Base-by-base conservation (phyloP, 2,888 invertebrate species). In the Ennomos erosarius region DNA sequence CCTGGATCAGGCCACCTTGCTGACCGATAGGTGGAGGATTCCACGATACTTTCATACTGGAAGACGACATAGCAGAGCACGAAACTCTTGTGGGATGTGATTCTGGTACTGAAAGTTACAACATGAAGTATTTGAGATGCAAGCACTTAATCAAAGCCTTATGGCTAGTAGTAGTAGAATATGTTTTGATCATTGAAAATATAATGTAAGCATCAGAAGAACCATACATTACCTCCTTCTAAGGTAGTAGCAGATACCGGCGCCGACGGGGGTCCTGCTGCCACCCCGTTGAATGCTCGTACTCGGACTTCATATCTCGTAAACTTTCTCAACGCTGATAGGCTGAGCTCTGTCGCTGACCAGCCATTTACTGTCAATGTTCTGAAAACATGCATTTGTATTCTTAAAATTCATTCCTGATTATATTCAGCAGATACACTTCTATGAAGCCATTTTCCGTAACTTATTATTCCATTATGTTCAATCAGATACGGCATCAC, bases 261-360 rank as follows among this genome's bases (percentile, higher is more conserved):
- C 8, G 94, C 93, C 4, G 96, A 96, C 0, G 95, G 92, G 0
- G 97, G 96, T 0, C 97, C 97, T 44, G 95, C 95, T 0, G 97
- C 97, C 37, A 96, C 95, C 0, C 94, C 94, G 82, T 97, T 97
- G 82, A 96, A 97, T 0, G 97, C 97, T 62, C 96, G 93, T 16
- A 97, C 95, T 1, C 96, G 94, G 9, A 97, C 94, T 55, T 95
- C 95, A 82, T 97, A 97, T 50, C 96, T 94, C 0, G 97, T 96
- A 78, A 96, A 97, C 77, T 97, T 96, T 58, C 95, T 93, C 33
- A 96, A 85, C 0, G 95, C 94, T 5, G 94, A 93, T 36, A 96
- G 82, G 33, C 93, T 93, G 47, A 95, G 91, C 67, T 94, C 94
- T 9, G 93, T 93, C 0, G 93, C 85, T 0, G 96, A 95, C 95